A percentile compares a stretch with the other conserved stretches of the same genome.
Evolutionary conservation across 2,888 invertebrate genomes (phyloP).

Genomic region (Drepanosiphum platanoidis): DNA sequence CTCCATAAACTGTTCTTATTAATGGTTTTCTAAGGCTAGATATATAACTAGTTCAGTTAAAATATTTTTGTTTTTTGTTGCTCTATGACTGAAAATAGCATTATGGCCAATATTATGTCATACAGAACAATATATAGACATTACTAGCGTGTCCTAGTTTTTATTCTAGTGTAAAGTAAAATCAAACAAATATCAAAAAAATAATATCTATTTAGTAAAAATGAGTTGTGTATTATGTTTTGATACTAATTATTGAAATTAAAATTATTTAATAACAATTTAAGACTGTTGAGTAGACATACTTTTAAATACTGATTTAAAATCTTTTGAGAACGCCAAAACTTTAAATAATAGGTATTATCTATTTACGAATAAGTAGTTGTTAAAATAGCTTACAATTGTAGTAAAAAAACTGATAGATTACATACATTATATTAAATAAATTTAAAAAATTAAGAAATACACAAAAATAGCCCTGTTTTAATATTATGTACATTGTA

Average conservation of each 20-base stretch:
- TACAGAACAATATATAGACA: neutral
- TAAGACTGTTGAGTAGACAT: neutral
- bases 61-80: slow-evolving; percentile 4
- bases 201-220: neutral
- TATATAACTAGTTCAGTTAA: neutral
- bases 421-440: neutral
- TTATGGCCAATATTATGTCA: slow-evolving; percentile 3
- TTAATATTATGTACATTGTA: neutral
- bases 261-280: neutral
- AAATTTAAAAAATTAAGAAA: neutral
- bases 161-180: neutral
- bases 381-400: no score
- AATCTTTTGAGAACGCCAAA: no score
- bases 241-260: neutral
- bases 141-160: slow-evolving; percentile 7
- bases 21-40: neutral
- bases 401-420: neutral
- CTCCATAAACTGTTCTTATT: neutral
- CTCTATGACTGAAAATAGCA: neutral
- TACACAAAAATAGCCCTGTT: neutral
- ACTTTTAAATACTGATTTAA: neutral
- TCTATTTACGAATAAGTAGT: neutral
- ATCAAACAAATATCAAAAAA: neutral
- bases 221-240: neutral
- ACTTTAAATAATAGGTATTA: neutral